Evolutionary conservation across 2,797 vertebrate species (phyloP), one percentile per base, ranked within the genome.

Genomic region (Lophotriccus pileatus): DNA sequence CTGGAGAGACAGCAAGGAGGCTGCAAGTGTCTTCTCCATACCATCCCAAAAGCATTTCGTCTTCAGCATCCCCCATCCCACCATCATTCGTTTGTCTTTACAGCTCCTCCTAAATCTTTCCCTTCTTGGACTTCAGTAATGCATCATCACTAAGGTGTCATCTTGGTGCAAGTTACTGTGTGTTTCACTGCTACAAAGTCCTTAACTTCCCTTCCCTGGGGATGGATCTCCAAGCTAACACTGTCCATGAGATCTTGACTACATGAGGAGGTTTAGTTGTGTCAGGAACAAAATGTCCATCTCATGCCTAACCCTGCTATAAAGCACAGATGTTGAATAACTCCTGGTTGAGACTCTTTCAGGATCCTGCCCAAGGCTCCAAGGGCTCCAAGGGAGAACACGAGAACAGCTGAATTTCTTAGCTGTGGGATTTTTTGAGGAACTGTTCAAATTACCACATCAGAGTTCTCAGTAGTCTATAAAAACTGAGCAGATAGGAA

Each of bases 401-500:
- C 0, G 16, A 56, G 59, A 76, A 36, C 64, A 93, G 59, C 67
- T 87, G 70, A 88, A 37, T 7, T 32, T 82, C 77, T 87, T 59
- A 80, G 72, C 80, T 84, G 60, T 1, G 63, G 59, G 60, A 82
- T 76, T 93, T 96, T 96, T 96, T 93, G 92, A 96, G 96, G 96
- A 97, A 97, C 94, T 96, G 21, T 78, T 84, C 8, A 15, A 82
- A 79, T 90, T 89, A 89, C 93, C 75, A 93, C 74, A 93, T 92
- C 92, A 90, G 83, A 49, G 47, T 94, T 92, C 93, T 92, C 93
- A 59, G 60, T 46, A 86, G 60, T 75, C 70, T 96, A 94, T 94
- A 93, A 95, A 93, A 96, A 85, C 66, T 52, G 49, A 96, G 64
- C 81, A 94, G 87, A 97, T 95, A 63, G 92, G 95, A 97, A 97